Evolutionary conservation across 2,797 vertebrate species (phyloP).

Genomic region (Ambastaia sidthimunki): DNA sequence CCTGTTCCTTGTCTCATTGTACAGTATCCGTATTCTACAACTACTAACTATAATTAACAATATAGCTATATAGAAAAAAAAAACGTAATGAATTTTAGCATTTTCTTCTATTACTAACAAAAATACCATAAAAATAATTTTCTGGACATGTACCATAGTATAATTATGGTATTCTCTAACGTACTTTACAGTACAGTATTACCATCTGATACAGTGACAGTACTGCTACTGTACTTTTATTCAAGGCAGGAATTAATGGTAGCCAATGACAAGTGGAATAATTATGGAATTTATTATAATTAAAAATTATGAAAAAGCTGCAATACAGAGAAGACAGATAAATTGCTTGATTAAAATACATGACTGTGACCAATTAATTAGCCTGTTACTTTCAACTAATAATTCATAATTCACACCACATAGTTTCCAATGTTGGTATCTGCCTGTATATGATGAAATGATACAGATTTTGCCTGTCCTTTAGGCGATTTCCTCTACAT

Average conservation of each 20-base stretch:
- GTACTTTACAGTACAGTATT: neutral
- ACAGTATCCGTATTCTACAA: neutral
- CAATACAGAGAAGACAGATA: neutral
- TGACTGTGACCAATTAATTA: slow-evolving; percentile 33
- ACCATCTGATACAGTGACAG: neutral
- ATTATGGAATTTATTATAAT: neutral
- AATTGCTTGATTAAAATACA: neutral
- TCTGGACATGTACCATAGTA: neutral
- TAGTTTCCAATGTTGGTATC: neutral
- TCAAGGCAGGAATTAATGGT: neutral
- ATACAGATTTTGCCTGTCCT: neutral
- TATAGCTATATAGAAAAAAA: no score
- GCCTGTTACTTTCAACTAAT: slow-evolving; percentile 56
- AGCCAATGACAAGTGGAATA: no score
- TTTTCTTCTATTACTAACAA: neutral
- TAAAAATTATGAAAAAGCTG: neutral
- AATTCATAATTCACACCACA: slow-evolving; percentile 24
- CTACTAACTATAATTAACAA: no score
- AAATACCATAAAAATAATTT: neutral
- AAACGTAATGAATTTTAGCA: no score
- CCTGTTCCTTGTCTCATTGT: neutral
- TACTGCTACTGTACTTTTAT: neutral
- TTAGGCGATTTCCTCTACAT: neutral
- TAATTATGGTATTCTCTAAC: neutral
- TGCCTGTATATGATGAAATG: neutral